Evolutionary conservation across 2,113 vertebrate genomes (phyloP).

Genomic region (Argyrosomus japonicus): DNA sequence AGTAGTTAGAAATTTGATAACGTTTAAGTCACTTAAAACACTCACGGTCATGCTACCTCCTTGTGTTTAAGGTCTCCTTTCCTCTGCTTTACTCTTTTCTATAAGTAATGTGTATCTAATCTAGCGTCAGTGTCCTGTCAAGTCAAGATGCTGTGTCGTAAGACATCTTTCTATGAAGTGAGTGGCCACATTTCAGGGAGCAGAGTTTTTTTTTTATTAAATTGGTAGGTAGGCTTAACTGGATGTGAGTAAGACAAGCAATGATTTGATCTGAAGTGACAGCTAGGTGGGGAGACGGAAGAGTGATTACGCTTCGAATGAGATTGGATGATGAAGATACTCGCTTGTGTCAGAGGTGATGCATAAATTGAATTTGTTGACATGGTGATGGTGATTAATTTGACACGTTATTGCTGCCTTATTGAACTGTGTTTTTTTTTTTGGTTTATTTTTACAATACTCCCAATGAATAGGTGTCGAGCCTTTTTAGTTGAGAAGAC

Average conservation of each 20-base stretch:
- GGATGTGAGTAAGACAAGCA: too few relatives aligned
- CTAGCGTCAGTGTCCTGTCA: background rate
- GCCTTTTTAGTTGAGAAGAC: background rate
- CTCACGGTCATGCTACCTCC: background rate
- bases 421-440: background rate
- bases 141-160: background rate
- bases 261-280: constrained; percentile 7
- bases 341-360: background rate
- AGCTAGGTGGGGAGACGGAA: background rate
- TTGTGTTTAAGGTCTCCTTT: background rate
- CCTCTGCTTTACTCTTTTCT: background rate
- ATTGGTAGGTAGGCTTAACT: too few relatives aligned
- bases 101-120: background rate
- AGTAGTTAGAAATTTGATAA: background rate
- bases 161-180: background rate
- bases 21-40: too few relatives aligned
- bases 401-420: background rate
- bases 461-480: background rate
- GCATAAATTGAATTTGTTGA: background rate
- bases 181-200: background rate
- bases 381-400: background rate
- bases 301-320: background rate
- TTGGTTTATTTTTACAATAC: background rate
- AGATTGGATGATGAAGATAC: background rate
- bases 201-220: background rate